Evolutionary conservation across 2,797 vertebrate genomes (phyloP).

Genomic region (Eleutherodactylus coqui): DNA sequence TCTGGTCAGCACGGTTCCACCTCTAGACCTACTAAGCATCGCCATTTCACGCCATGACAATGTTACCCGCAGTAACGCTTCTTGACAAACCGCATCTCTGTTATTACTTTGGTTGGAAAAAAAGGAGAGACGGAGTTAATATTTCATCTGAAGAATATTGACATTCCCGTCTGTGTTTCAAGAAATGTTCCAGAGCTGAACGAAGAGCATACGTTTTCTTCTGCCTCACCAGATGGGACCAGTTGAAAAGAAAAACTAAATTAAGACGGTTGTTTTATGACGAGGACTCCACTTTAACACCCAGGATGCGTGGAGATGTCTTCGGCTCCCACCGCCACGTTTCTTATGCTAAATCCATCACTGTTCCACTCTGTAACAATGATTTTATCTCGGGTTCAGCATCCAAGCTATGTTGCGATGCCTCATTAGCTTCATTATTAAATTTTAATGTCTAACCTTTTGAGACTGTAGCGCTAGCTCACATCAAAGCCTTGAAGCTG

Average conservation of each 20-base stretch:
- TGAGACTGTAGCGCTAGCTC: constrained; percentile 56
- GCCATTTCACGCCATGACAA: neutral
- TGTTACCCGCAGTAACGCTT: neutral
- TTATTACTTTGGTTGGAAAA: constrained; percentile 18
- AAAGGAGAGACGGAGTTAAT: constrained; percentile 28
- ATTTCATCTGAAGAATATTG: constrained; percentile 51
- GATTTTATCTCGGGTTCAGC: constrained; percentile 55
- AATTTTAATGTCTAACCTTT: constrained; percentile 64
- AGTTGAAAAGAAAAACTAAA: constrained; percentile 48
- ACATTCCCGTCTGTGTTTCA: constrained; percentile 39
- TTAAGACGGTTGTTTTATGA: constrained; percentile 54
- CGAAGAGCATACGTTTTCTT: constrained; percentile 9
- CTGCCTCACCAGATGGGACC: constrained; percentile 38
- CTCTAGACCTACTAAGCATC: neutral
- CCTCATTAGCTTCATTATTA: constrained; percentile 64
- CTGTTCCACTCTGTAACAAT: constrained; percentile 51
- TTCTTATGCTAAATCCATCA: constrained; percentile 35
- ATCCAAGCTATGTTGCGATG: constrained; percentile 45
- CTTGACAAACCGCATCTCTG: neutral
- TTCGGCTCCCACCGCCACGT: neutral
- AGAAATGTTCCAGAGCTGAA: constrained; percentile 19
- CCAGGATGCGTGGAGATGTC: constrained; percentile 22
- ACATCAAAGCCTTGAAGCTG: constrained; percentile 54
- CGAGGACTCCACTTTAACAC: constrained; percentile 32
- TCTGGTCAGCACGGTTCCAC: neutral